Evolutionary conservation across 2,113 vertebrate species (phyloP), one percentile per base, ranked within the genome.

Genomic region (Ranitomeya variabilis): DNA sequence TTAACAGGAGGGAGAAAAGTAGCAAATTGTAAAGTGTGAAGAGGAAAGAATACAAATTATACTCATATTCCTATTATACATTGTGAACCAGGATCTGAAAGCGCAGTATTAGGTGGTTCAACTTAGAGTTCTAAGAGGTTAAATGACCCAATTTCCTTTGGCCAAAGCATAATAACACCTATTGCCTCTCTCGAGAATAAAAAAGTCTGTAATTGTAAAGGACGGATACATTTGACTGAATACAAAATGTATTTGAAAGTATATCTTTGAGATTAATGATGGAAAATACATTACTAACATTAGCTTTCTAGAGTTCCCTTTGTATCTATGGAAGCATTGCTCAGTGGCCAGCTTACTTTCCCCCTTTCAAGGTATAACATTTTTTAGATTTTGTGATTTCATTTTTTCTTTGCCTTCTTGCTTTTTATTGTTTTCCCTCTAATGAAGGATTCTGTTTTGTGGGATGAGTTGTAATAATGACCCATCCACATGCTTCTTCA

Each of bases 1-100:
- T 73, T 82, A 87, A 83, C 57, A 77, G 69, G 57, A 66, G 37
- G 57, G 64, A 88, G 87, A 88, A 87, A 87, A 83, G 37, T 31
- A 83, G 80, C 21, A 88, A 81, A 82, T 87, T 87, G 67, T 57
- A 73, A 81, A 88, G 80, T 76, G 15, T 66, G 59, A 37, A 76
- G 16, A 45, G 57, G 69, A 73, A 88, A 88, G 67, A 83, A 88
- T 83, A 83, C 69, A 88, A 83, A 88, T 88, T 77, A 76, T 60
- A 88, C 57, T 77, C 69, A 74, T 88, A 82, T 87, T 87, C 37
- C 31, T 59, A 55, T 67, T 71, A 31, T 19, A 81, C 55, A 66
- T 45, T 64, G 69, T 77, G 67, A 83, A 62, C 16, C 7, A 71
- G 45, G n/a, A 83, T 77, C 45, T 88, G 80, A 80, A 83, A 76